These are phyloP conservation scores for Perca fluviatilis DNA, from an alignment of 2,113 vertebrate genomes.

Conservation along the genomic window DNA sequence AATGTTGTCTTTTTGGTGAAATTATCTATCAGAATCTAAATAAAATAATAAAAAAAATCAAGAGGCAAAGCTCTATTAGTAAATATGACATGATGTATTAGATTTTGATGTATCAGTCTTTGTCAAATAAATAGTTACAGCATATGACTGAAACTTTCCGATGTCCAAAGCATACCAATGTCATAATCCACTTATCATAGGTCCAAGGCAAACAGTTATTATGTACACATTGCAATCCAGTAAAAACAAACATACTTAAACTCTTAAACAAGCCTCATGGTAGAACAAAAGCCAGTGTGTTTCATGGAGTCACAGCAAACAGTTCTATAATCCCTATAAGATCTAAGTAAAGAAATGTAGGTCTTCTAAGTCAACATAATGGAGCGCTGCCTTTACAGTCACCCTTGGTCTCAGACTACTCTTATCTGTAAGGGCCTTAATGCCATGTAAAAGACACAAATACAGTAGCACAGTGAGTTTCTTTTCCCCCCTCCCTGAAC, in stretches of 20 bases:
- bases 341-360: conserved; percentile 87
- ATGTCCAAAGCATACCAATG: not conserved
- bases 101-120: no score
- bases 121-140: not conserved
- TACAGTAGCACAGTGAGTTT: conserved; percentile 56
- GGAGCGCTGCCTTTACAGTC: conserved; percentile 80
- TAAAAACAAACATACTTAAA: conserved; percentile 29
- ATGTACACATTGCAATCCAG: conserved; percentile 4
- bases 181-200: conserved; percentile 12
- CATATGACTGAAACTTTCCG: not conserved
- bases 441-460: conserved; percentile 66
- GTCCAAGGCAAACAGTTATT: conserved; percentile 11
- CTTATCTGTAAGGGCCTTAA: conserved; percentile 58
- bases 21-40: not conserved
- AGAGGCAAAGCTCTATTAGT: not conserved
- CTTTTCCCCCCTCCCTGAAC: conserved; percentile 64
- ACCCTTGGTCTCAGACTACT: conserved; percentile 67
- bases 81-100: not conserved
- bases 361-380: conserved; percentile 86
- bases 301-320: conserved; percentile 86
- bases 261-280: conserved; percentile 45
- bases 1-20: not conserved
- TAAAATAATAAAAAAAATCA: no score
- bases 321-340: conserved; percentile 85
- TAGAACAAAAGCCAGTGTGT: conserved; percentile 76